These are phyloP conservation scores for Stomatorhinus walkeri DNA, from an alignment of 2,797 vertebrate species.

Conservation along the genomic window DNA sequence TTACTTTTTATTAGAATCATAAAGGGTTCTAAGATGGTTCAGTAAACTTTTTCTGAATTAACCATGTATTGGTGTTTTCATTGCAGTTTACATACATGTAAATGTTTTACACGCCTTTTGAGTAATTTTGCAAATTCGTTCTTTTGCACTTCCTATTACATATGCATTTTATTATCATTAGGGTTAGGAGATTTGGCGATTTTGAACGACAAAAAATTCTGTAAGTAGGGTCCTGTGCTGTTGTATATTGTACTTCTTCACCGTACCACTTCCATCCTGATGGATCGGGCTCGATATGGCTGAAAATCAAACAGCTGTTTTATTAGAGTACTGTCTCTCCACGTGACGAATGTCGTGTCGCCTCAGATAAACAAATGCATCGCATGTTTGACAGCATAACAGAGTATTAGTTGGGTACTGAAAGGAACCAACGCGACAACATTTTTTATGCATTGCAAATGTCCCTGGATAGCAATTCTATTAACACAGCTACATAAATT, in stretches of 20 bases:
- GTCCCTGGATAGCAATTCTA: slow-evolving; percentile 23
- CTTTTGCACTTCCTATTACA: neutral
- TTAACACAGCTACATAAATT: slow-evolving; percentile 30
- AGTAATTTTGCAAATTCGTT: neutral
- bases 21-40: neutral
- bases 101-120: neutral
- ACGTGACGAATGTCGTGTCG: neutral
- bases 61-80: neutral
- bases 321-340: slow-evolving; percentile 16
- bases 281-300: neutral
- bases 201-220: neutral
- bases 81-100: neutral
- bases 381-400: slow-evolving; percentile 9
- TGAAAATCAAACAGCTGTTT: slow-evolving; percentile 12
- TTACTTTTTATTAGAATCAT: neutral
- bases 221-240: neutral
- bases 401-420: neutral
- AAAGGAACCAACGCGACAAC: slow-evolving; percentile 9
- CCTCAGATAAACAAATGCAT: slow-evolving; percentile 13
- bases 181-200: neutral
- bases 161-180: neutral
- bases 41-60: neutral
- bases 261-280: neutral
- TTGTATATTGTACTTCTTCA: neutral
- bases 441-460: slow-evolving; percentile 21